Conservation (phyloP, 2,113 vertebrate genomes). For the Tachysurus fulvidraco region DNA sequence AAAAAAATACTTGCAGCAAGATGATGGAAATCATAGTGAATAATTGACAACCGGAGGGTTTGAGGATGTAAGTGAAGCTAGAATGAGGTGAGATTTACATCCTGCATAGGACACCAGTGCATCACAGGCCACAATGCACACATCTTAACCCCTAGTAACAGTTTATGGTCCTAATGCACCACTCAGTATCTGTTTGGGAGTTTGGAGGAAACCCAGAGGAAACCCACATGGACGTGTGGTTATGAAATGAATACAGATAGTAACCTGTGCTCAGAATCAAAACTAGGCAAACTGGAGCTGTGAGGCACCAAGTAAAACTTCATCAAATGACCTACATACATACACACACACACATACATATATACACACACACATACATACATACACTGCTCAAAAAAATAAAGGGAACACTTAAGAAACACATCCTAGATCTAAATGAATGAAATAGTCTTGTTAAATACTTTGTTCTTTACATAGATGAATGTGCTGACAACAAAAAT, state of each 20-base stretch:
- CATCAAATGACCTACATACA: too few species aligned
- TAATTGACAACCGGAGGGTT: not conserved
- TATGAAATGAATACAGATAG: too few species aligned
- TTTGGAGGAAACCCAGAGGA: not conserved
- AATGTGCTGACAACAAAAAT: too few species aligned
- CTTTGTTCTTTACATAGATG: too few species aligned
- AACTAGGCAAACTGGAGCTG: not conserved
- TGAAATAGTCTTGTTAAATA: too few species aligned
- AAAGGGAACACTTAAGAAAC: too few species aligned
- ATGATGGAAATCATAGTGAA: not conserved
- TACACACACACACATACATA: too few species aligned
- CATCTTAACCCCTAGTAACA: not conserved
- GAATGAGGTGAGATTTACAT: not conserved
- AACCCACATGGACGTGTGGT: too few species aligned
- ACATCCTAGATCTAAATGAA: too few species aligned
- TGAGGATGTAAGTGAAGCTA: not conserved
- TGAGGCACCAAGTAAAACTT: not conserved
- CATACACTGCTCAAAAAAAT: too few species aligned
- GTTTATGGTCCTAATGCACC: not conserved
- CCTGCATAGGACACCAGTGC: not conserved
- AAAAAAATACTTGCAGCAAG: not conserved
- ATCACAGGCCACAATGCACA: not conserved
- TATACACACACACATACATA: too few species aligned
- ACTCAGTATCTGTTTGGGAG: not conserved
- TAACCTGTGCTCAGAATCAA: not conserved